Base-by-base conservation (phyloP, 1,140 invertebrate species). In the Mycetomoellerius zeteki region DNA sequence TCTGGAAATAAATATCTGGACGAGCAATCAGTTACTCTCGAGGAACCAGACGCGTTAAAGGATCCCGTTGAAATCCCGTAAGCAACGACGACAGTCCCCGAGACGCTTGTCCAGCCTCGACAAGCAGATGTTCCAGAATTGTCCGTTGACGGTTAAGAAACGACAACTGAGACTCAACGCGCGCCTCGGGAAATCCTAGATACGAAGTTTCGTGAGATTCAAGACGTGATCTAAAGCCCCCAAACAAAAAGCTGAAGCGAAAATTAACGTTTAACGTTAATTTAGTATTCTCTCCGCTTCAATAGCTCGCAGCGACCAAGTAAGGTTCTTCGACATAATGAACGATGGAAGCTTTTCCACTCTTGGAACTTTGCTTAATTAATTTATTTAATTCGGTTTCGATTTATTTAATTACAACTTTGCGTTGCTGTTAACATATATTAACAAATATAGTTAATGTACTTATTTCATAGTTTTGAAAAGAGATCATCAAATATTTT, bases 181-280 rank as follows among this genome's bases (percentile, higher is more conserved):
- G 47, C 58, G 30, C 72, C 58, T 37, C n/a, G 58, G 58, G 58
- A 85, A 85, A 85, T 77, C 21, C 58, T 56, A 50, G 80, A 60
- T 58, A 67, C 77, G 19, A 67, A 47, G 14, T 21, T 60, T 12
- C 80, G 37, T 8, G 37, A 14, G 14, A 60, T 27, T 21, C 12
- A n/a, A 30, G 52, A 60, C 21, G 54, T 21, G 19, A 54, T 58
- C 33, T 30, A 43, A 75, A 84, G 37, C 12, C 5, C 8, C 10
- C 7, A 7, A 2, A 50, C 80, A 62, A 75, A 47, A 50, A 75
- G 67, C 33, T 37, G 24, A 50, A 73, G 37, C 37, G 69, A 75
- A 30, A 73, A 84, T 84, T 50, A 84, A 73, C 52, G 37, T 8
- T 73, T 73, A 73, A 84, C 56, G 37, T 27, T 60, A 84, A 84